Evolutionary conservation across 2,113 vertebrate species (phyloP).

Genomic region (Cyprichromis sp.): DNA sequence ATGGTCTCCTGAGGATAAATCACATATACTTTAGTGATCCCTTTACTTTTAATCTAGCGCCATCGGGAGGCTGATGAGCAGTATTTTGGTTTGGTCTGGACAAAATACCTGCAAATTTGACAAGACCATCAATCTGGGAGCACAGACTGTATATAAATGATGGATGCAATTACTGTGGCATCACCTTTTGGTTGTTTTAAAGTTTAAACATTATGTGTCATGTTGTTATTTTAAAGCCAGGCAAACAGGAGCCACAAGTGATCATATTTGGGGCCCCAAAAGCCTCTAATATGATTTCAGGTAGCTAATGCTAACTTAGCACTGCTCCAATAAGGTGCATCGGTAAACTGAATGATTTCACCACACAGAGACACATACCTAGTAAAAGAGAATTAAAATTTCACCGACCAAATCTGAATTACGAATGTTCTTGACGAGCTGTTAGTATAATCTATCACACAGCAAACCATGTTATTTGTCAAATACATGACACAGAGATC

Average conservation of each 20-base stretch:
- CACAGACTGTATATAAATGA: not conserved
- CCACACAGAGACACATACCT: not conserved
- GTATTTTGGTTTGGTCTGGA: not conserved
- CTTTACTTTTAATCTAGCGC: not conserved
- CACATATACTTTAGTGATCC: not conserved
- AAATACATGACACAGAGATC: not conserved
- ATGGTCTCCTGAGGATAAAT: not conserved
- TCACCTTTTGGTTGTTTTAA: not conserved
- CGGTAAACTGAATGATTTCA: not conserved
- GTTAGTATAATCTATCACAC: not conserved
- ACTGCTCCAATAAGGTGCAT: accelerated
- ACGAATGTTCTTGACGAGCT: not conserved
- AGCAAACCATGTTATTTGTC: not conserved
- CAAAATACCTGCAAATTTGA: not conserved
- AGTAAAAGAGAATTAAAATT: not conserved
- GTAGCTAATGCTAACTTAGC: not conserved
- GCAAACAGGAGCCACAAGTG: not conserved
- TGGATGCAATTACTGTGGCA: not conserved
- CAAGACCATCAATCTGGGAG: not conserved
- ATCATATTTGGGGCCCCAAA: not conserved
- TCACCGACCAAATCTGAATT: not conserved
- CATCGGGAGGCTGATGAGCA: not conserved
- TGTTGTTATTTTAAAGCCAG: not conserved
- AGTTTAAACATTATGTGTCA: not conserved
- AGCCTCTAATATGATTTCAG: not conserved